Percentiles rank a stretch among this genome's conserved stretches.
These are phyloP conservation scores for Anser cygnoides DNA, from an alignment of 2,113 vertebrate genomes.

Conservation along the genomic window DNA sequence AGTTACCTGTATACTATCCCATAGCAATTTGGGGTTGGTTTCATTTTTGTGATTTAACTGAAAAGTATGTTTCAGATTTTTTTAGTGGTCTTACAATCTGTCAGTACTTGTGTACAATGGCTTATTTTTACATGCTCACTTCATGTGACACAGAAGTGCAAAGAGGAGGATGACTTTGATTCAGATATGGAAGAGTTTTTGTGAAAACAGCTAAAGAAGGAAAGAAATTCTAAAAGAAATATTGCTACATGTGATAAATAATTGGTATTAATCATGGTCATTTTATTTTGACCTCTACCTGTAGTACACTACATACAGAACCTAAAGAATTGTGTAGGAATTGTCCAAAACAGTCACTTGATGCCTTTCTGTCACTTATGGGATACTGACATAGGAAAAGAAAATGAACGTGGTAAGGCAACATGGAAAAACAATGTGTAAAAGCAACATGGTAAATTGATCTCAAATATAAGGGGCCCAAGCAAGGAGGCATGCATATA, in stretches of 20 bases:
- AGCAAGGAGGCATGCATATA: not conserved
- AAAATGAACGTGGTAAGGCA: not conserved
- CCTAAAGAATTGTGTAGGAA: not conserved
- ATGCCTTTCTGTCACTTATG: not conserved
- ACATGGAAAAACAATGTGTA: not conserved
- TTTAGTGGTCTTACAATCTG: not conserved
- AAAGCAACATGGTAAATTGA: not conserved
- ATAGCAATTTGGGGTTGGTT: not conserved
- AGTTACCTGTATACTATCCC: not conserved
- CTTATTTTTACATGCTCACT: not conserved
- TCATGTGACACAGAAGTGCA: not conserved
- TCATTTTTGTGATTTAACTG: not conserved
- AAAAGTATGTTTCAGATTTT: not conserved
- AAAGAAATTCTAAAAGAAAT: not conserved
- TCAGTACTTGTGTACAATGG: not conserved
- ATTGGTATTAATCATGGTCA: not conserved
- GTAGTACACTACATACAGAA: not conserved
- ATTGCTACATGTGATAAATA: not conserved
- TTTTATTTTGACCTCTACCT: constrained; percentile 1
- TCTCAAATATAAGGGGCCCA: not conserved
- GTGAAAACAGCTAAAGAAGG: not conserved
- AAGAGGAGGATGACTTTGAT: not conserved
- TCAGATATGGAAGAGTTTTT: not conserved
- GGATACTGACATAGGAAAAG: not conserved
- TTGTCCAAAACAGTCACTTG: not conserved